phyloP scores from a whole-genome alignment of 2,888 invertebrate species.

The Pantelozetes paolii region DNA sequence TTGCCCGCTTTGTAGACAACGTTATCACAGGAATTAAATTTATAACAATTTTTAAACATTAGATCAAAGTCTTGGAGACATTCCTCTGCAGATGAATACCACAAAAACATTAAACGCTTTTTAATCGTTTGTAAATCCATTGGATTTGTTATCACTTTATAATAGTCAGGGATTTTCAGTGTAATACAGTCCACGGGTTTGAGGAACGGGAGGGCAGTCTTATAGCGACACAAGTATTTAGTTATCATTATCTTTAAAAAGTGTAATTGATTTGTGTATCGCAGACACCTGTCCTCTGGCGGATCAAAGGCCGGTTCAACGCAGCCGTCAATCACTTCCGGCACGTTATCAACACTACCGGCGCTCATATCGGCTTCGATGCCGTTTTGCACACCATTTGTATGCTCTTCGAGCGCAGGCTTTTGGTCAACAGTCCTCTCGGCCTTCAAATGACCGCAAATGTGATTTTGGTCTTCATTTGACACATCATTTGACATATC shows the following conservation, averaged over 20 bases:
- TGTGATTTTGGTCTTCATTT: neutral
- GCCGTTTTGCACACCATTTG: constrained; percentile 14
- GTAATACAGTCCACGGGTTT: constrained; percentile 37
- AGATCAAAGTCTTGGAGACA: constrained; percentile 32
- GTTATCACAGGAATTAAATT: constrained; percentile 36
- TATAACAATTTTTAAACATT: constrained; percentile 38
- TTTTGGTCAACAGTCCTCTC: neutral
- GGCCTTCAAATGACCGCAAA: neutral
- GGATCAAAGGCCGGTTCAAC: constrained; percentile 24
- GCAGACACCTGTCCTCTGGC: neutral
- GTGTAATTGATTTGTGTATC: constrained; percentile 39
- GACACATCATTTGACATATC: neutral
- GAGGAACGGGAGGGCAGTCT: constrained; percentile 38
- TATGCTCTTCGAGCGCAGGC: neutral
- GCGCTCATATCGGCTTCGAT: neutral
- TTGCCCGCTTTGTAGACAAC: constrained; percentile 40
- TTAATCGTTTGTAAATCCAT: constrained; percentile 41
- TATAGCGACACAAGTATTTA: constrained; percentile 39
- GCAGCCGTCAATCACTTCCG: constrained; percentile 19
- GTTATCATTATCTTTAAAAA: constrained; percentile 32
- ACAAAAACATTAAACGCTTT: constrained; percentile 32
- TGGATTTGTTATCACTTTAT: constrained; percentile 35
- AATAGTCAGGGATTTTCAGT: constrained; percentile 39
- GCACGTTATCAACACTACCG: constrained; percentile 7
- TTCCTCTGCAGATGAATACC: constrained; percentile 33